phyloP scores from a whole-genome alignment of 2,888 invertebrate genomes.

The Thalpophila matura region DNA sequence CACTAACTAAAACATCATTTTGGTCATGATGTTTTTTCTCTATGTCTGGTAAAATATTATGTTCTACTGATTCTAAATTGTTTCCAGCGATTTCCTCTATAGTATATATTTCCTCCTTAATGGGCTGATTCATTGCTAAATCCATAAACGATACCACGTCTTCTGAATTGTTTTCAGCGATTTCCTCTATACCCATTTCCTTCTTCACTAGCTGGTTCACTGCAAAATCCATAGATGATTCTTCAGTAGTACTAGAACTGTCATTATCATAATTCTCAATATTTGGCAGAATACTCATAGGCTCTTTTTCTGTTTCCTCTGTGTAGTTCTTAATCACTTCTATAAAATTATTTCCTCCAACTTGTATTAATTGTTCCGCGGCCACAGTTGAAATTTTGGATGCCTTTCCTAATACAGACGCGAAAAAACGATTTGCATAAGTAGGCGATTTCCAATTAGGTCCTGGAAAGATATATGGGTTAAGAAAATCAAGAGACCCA shows the following conservation, averaged over 20 bases:
- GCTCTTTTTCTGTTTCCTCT: slow-evolving; percentile 1
- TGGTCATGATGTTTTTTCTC: not conserved
- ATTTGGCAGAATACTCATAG: slow-evolving; percentile 33
- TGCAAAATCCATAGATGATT: not conserved
- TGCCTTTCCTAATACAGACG: not conserved
- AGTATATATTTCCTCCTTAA: slow-evolving; percentile 1
- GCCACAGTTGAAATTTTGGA: not conserved
- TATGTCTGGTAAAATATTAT: slow-evolving; percentile 7
- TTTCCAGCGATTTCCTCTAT: slow-evolving; percentile 2
- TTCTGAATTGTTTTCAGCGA: slow-evolving; percentile 7
- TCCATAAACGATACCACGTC: not conserved
- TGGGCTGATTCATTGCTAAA: not conserved
- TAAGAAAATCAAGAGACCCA: slow-evolving; percentile 38
- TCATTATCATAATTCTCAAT: not conserved
- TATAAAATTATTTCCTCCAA: slow-evolving; percentile 3
- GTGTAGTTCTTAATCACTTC: slow-evolving; percentile 11
- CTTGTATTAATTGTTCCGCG: slow-evolving; percentile 12
- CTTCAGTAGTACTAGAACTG: not conserved
- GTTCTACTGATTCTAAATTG: not conserved
- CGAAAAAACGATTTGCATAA: slow-evolving; percentile 1
- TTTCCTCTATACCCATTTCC: not conserved
- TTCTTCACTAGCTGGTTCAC: not conserved
- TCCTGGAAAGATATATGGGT: slow-evolving; percentile 15
- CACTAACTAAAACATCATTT: not conserved
- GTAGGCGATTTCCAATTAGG: not conserved